Evolutionary conservation across 2,113 vertebrate species (phyloP).

Genomic region (Tragelaphus buxtoni): DNA sequence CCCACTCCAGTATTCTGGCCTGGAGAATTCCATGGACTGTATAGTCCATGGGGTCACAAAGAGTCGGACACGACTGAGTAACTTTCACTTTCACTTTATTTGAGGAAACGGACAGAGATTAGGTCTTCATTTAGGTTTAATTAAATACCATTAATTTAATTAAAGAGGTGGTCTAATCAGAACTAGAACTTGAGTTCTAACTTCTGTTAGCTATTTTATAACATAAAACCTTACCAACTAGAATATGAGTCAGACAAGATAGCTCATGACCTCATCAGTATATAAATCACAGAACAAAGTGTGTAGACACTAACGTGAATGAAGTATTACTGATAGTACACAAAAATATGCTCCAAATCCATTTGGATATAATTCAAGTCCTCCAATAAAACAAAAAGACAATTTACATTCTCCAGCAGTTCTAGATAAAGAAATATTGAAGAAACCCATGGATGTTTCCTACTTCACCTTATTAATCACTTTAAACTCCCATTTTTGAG

Average conservation of each 20-base stretch:
- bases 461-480: slow-evolving; percentile 34
- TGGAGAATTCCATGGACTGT: neutral
- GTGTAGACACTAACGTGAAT: neutral
- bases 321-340: neutral
- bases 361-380: neutral
- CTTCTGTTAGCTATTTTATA: neutral
- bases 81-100: neutral
- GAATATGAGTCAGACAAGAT: neutral
- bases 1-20: neutral
- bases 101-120: neutral
- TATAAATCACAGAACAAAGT: neutral
- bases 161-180: neutral
- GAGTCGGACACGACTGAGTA: neutral
- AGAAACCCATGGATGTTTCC: neutral
- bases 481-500: slow-evolving; percentile 10
- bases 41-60: neutral
- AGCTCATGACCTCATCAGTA: neutral
- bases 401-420: neutral
- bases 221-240: neutral
- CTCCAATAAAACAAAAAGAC: neutral
- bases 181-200: neutral
- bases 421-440: neutral
- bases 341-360: neutral
- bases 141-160: neutral
- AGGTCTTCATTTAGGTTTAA: neutral